Evolutionary conservation across 2,797 vertebrate genomes (phyloP).

Genomic region (Mormyrus proboscirostris): DNA sequence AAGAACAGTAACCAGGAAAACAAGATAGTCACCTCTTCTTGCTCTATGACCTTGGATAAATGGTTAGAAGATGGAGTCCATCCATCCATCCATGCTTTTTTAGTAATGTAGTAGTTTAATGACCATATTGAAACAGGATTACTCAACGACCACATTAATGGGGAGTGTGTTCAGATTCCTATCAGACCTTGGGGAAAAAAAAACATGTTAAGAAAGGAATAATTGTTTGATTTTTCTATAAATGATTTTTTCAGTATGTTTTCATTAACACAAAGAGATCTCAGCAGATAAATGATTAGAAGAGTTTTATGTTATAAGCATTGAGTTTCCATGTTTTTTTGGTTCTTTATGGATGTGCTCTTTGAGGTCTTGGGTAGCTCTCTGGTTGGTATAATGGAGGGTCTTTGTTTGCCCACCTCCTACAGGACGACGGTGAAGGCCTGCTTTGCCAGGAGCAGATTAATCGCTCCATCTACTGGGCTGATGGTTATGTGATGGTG

Average conservation of each 20-base stretch:
- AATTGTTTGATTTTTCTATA: neutral
- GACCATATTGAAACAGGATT: neutral
- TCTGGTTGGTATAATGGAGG: neutral
- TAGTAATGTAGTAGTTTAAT: neutral
- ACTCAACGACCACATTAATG: neutral
- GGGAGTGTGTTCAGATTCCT: neutral
- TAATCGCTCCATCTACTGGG: slow-evolving; percentile 86
- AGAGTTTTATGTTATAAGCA: neutral
- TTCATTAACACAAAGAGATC: neutral
- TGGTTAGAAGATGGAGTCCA: neutral
- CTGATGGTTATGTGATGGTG: slow-evolving; percentile 83
- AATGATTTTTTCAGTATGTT: neutral
- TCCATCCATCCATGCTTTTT: neutral
- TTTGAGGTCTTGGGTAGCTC: neutral
- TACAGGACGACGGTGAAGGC: slow-evolving; percentile 74
- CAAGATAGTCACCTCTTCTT: neutral
- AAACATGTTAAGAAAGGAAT: neutral
- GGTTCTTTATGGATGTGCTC: neutral
- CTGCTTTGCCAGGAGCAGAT: slow-evolving; percentile 82
- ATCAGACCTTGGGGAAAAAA: neutral
- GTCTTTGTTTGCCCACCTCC: neutral
- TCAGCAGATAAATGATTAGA: neutral
- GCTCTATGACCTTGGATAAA: neutral
- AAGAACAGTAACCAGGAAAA: neutral
- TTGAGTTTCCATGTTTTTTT: neutral